Base-by-base conservation (phyloP, 1,140 invertebrate species). In the Bombus pascuorum region DNA sequence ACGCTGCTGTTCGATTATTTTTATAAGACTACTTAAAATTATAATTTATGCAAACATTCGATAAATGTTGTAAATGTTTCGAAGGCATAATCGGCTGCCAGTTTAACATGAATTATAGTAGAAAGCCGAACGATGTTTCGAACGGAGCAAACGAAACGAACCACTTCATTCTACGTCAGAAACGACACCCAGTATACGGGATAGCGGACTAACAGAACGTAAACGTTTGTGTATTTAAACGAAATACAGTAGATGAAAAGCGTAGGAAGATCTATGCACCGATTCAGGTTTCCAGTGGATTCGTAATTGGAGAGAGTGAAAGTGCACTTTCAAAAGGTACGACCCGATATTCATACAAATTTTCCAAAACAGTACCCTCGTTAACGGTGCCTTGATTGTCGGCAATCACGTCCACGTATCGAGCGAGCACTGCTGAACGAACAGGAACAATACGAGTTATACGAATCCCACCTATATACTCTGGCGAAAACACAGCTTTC, bases 231-330 rank as follows among this genome's bases (percentile, higher is more conserved):
- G 81, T 81, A 84, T 88, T 89, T 90, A 57, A 86, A 87, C 78
- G 78, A 85, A 86, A 70, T 66, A 68, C 9, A 42, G 57, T 71
- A 62, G 37, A 81, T 70, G 79, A 87, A 81, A 82, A 88, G 78
- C 84, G 77, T 84, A 86, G 73, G 88, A 88, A 91, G 86, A 90
- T 91, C 77, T 83, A 73, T 73, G 80, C 81, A 37, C 76, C 81
- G 83, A 91, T 90, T 89, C 81, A 72, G 42, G 34, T 62, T 74
- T 81, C 79, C 78, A 75, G 28, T 68, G 71, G 62, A 89, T 88
- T 89, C 88, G 88, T 91, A 92, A 92, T 92, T 91, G 90, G 85
- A 83, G 75, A 83, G 81, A 90, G 91, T 87, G 89, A 92, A 91
- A 91, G 85, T 72, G 76, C 81, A 75, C 88, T 86, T 88, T 88